Percentiles rank a stretch among this genome's conserved stretches.
Conservation (phyloP, 2,888 invertebrate genomes). For the Lithophane leautieri region DNA sequence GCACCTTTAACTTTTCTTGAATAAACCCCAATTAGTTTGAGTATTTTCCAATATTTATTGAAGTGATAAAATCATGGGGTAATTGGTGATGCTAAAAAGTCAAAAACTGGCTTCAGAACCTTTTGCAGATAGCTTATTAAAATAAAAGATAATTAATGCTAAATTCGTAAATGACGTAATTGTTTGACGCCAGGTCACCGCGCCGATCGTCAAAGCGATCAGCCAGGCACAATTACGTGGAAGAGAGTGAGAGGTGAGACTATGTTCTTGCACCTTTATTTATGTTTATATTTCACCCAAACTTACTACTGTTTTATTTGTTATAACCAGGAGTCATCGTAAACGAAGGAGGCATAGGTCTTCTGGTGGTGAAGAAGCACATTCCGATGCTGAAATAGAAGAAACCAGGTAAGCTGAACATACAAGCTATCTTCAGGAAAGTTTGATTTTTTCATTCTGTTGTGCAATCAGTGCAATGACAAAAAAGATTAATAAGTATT, state of each 20-base stretch:
- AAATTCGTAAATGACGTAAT: slow-evolving; percentile 25
- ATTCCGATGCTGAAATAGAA: slow-evolving; percentile 69
- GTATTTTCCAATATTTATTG: background rate
- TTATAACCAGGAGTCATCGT: slow-evolving; percentile 64
- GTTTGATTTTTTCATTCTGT: background rate
- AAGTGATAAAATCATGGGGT: background rate
- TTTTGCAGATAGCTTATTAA: background rate
- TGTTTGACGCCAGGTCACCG: slow-evolving; percentile 66
- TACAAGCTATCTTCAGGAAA: background rate
- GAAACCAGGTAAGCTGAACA: slow-evolving; percentile 64
- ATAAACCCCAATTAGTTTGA: background rate
- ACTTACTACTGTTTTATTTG: background rate
- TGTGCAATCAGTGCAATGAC: no score
- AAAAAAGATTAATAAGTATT: no score
- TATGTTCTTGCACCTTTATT: slow-evolving; percentile 9
- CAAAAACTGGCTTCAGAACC: background rate
- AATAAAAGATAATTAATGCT: background rate
- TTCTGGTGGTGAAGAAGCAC: slow-evolving; percentile 67
- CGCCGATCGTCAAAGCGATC: slow-evolving; percentile 74
- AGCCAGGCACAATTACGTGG: slow-evolving; percentile 48
- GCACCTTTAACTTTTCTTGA: background rate
- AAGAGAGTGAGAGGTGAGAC: slow-evolving; percentile 63
- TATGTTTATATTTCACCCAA: no score
- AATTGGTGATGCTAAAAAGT: background rate
- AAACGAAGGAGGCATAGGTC: slow-evolving; percentile 73